phyloP scores from a whole-genome alignment of 2,113 vertebrate species.

The Carassius gibelio region DNA sequence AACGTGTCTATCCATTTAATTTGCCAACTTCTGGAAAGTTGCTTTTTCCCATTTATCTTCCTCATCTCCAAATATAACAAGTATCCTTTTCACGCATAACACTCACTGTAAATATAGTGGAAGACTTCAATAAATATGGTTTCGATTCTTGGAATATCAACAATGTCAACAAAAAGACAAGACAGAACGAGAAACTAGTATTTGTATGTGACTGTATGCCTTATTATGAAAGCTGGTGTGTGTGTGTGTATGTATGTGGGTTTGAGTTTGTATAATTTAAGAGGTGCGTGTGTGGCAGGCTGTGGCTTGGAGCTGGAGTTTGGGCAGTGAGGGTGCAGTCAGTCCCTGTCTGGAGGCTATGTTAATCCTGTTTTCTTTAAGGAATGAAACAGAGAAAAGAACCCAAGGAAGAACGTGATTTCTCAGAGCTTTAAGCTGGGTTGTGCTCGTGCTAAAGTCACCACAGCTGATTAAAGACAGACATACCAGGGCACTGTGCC shows the following conservation, averaged over 20 bases:
- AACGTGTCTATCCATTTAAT: not conserved
- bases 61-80: not conserved
- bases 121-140: not conserved
- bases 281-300: not conserved
- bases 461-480: constrained; percentile 56
- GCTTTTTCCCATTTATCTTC: not conserved
- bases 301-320: constrained; percentile 31
- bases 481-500: constrained; percentile 37
- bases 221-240: constrained; percentile 4
- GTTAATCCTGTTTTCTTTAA: constrained; percentile 58
- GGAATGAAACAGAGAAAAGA: constrained; percentile 40
- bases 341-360: constrained; percentile 51
- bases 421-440: constrained; percentile 54
- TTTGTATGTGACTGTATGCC: constrained; percentile 6
- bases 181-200: not conserved
- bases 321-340: constrained; percentile 20
- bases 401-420: constrained; percentile 46
- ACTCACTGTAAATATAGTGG: not conserved
- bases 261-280: constrained; percentile 16
- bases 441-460: constrained; percentile 63
- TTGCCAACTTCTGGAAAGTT: not conserved
- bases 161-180: not conserved
- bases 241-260: constrained; percentile 14
- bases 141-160: not conserved
- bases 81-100: not conserved